These are phyloP conservation scores for Tuberolachnus salignus DNA, from an alignment of 2,888 invertebrate genomes.

Conservation along the genomic window DNA sequence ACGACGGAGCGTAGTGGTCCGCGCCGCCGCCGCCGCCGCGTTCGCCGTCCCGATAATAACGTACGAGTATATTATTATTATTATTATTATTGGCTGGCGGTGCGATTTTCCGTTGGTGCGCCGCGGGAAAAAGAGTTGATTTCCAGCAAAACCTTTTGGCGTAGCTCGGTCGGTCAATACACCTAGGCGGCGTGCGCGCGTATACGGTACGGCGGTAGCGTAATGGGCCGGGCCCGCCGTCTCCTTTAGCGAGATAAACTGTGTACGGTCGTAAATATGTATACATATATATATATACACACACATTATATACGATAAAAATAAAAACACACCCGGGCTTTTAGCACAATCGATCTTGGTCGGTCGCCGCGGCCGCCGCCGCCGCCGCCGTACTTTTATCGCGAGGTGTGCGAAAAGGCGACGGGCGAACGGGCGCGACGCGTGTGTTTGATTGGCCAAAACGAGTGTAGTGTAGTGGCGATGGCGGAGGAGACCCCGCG, in stretches of 20 bases:
- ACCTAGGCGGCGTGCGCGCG: not conserved
- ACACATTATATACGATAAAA: no score
- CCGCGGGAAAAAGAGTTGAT: conserved; percentile 36
- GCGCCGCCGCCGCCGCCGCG: no score
- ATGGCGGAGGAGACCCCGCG: no score
- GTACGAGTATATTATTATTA: not conserved
- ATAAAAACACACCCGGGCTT: conserved; percentile 53
- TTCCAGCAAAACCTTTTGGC: conserved; percentile 1
- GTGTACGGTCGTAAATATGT: conserved; percentile 48
- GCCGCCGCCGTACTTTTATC: conserved; percentile 34
- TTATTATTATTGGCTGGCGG: no score
- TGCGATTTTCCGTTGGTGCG: no score
- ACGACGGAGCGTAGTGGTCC: no score
- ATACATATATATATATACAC: no score
- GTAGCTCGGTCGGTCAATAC: conserved; percentile 6
- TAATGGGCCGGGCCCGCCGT: conserved; percentile 1
- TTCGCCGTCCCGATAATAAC: not conserved
- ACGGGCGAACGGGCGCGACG: not conserved
- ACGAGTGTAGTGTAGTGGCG: not conserved
- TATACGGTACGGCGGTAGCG: no score
- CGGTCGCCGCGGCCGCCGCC: conserved; percentile 29
- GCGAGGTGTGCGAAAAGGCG: conserved; percentile 50
- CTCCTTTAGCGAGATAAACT: conserved; percentile 49
- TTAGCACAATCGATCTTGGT: conserved; percentile 56
- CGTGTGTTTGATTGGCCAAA: conserved; percentile 51